phyloP scores from a whole-genome alignment of 2,113 vertebrate genomes.

The Cranoglanis bouderius region DNA sequence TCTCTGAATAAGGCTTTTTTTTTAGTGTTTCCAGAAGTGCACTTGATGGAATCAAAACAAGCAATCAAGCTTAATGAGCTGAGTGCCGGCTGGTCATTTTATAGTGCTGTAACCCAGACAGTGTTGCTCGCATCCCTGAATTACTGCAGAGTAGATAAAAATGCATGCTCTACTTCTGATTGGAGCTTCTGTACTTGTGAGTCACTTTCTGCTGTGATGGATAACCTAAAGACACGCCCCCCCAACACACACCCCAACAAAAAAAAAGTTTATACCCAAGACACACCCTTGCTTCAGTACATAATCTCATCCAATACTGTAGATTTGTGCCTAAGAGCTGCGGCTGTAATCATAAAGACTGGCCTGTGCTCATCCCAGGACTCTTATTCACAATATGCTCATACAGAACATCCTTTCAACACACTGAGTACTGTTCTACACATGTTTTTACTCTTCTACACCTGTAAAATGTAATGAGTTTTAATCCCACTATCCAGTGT shows the following conservation, averaged over 20 bases:
- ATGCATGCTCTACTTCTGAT: not conserved
- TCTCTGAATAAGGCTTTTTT: not conserved
- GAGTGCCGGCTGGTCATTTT: slow-evolving; percentile 37
- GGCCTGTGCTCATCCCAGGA: not conserved
- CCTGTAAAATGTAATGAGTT: not conserved
- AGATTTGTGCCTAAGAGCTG: not conserved
- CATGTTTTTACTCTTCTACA: not conserved
- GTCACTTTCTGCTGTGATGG: not conserved
- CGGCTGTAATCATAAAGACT: not conserved
- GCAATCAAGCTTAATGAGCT: slow-evolving; percentile 53
- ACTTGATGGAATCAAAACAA: slow-evolving; percentile 47
- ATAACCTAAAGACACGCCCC: not conserved
- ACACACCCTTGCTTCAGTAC: not conserved
- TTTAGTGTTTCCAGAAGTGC: slow-evolving; percentile 27
- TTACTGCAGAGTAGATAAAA: slow-evolving; percentile 31
- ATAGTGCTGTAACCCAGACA: slow-evolving; percentile 10
- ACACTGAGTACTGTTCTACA: not conserved
- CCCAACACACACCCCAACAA: not conserved
- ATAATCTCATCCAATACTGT: not conserved
- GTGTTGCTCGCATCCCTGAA: not conserved
- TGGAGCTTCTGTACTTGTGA: not conserved
- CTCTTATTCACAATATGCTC: not conserved
- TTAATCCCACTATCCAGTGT: not conserved
- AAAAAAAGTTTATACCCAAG: not conserved
- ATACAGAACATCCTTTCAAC: not conserved